Base-by-base conservation (phyloP, 2,113 vertebrate genomes). In the Bolborhynchus lineola region DNA sequence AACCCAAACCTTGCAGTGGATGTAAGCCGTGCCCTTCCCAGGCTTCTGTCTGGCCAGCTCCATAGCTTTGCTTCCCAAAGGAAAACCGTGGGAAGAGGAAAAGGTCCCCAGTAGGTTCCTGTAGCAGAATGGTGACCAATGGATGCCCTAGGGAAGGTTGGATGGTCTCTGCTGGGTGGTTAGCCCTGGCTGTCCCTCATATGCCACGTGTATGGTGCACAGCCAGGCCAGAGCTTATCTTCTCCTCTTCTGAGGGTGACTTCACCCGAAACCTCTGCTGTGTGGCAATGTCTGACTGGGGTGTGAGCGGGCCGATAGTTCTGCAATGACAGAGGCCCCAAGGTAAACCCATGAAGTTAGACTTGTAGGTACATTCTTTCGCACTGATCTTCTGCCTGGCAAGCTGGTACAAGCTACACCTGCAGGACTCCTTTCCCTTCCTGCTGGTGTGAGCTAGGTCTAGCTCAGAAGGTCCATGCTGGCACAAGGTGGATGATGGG, bases 341-440 rank as follows among this genome's bases (percentile, higher is more conserved):
- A 69, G 86, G 77, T 68, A 42, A 93, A 50, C 21, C 81, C 4
- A 0, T 79, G 84, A 62, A 84, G 77, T 37, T 91, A 20, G 15
- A 46, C 68, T 65, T 33, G 16, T 29, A 90, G 83, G 81, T 55
- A 31, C 93, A 89, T 95, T 97, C 86, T 80, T 92, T 84, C 1
- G 1, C 55, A 75, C 83, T 93, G 83, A 83, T 71, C 65, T 75
- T 70, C 69, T 37, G 65, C 77, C 86, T 95, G 94, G 92, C 95
- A 96, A 92, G 92, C 80, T 94, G 83, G 55, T 84, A 95, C 95
- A 93, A 82, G 94, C 83, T 75, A 39, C 80, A 76, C 65, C 62
- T 89, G 64, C 83, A 93, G 65, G 65, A 86, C 29, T 84, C 77
- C 69, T 88, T 86, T 80, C 72, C 29, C 53, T 84, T 92, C 60